A percentile compares a stretch with the other conserved stretches of the same genome.
phyloP scores from a whole-genome alignment of 2,113 vertebrate genomes.

The Pomatorhinus ruficollis region DNA sequence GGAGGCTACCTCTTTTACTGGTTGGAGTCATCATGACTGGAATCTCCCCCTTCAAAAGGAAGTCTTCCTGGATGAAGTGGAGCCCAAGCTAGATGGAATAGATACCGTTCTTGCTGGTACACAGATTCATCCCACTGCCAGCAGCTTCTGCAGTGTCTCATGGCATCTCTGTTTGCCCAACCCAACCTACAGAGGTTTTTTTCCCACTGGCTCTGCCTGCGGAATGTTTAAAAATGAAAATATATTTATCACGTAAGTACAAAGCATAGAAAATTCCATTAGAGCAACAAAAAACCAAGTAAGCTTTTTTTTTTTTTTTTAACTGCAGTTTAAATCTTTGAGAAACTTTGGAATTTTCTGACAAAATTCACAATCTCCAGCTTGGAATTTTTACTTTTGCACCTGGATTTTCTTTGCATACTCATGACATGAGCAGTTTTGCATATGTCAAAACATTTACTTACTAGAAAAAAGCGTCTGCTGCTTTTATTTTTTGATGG shows the following conservation, averaged over 20 bases:
- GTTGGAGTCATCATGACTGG: not conserved
- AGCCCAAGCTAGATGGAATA: conserved; percentile 26
- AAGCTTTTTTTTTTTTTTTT: too few relatives aligned
- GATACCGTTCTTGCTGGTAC: not conserved
- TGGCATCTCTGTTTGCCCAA: not conserved
- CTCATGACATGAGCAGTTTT: not conserved
- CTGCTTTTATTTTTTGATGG: not conserved
- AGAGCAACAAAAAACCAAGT: not conserved
- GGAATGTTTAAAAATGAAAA: not conserved
- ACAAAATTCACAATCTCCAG: not conserved
- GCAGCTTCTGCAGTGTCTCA: not conserved
- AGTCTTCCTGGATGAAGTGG: not conserved
- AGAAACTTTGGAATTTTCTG: not conserved
- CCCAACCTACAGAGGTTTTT: not conserved
- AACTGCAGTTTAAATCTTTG: not conserved
- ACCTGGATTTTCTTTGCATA: not conserved
- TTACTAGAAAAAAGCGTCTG: not conserved
- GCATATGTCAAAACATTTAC: conserved; percentile 3
- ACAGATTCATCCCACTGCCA: not conserved
- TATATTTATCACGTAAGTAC: not conserved
- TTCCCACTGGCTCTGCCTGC: not conserved
- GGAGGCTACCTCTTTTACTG: conserved; percentile 8
- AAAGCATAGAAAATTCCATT: not conserved
- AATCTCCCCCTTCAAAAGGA: conserved; percentile 20
- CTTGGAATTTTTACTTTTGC: not conserved